A percentile compares a stretch with the other conserved stretches of the same genome.
These are phyloP conservation scores for Limnothrissa miodon DNA, from an alignment of 2,113 vertebrate species.

Conservation along the genomic window DNA sequence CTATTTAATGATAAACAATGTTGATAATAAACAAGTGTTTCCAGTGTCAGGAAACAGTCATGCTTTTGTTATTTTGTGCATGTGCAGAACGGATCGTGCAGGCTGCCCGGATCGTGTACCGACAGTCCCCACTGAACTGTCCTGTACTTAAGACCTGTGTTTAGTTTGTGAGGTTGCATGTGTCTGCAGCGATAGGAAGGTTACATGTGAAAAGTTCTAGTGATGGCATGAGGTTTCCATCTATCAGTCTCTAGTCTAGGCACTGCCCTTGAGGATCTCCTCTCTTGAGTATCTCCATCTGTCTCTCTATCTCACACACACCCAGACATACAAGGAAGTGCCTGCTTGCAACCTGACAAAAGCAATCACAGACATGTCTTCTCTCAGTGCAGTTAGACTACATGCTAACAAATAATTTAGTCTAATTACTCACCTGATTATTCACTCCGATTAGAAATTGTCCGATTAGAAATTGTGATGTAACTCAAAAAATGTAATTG, in stretches of 20 bases:
- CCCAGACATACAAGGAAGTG: neutral
- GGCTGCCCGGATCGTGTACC: no score
- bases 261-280: neutral
- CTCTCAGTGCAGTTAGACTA: neutral
- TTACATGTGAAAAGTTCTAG: neutral
- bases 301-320: neutral
- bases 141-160: neutral
- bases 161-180: neutral
- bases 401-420: no score
- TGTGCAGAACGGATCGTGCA: no score
- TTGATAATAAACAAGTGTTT: no score
- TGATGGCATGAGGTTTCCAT: neutral
- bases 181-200: neutral
- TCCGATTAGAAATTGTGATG: no score
- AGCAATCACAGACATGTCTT: neutral
- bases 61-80: no score
- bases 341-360: neutral
- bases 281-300: neutral
- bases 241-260: neutral
- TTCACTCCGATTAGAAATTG: no score
- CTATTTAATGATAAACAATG: no score
- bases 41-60: no score
- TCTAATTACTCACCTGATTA: no score
- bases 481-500: no score
- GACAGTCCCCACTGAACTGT: no score